Evolutionary conservation across 1,140 invertebrate species (phyloP).

Genomic region (Sminthurinus signatus): DNA sequence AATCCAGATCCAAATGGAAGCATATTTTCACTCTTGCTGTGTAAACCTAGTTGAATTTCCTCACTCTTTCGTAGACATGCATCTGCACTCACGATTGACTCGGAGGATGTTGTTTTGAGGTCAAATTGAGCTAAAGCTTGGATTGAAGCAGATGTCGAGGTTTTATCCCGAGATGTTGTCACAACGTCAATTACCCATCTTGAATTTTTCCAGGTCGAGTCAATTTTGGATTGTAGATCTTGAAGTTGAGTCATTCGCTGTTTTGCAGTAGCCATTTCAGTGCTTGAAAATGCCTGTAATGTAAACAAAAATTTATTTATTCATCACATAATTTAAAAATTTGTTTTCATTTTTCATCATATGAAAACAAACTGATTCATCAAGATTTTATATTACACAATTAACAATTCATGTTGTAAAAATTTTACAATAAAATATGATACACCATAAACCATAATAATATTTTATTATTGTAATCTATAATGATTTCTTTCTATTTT

Average conservation of each 20-base stretch:
- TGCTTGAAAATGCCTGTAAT: conserved; percentile 74
- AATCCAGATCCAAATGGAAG: conserved; percentile 15
- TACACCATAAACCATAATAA: too few relatives aligned
- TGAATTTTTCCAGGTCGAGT: conserved; percentile 80
- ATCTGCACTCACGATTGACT: conserved; percentile 5
- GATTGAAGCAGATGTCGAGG: conserved; percentile 4
- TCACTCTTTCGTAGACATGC: conserved; percentile 14
- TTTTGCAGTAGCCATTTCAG: conserved; percentile 76
- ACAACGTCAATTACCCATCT: conserved; percentile 94
- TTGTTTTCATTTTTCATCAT: too few relatives aligned
- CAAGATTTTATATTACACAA: too few relatives aligned
- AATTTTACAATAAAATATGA: too few relatives aligned
- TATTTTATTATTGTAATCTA: too few relatives aligned
- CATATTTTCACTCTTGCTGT: conserved; percentile 12
- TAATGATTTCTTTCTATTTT: too few relatives aligned
- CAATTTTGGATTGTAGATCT: conserved; percentile 71
- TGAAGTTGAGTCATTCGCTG: conserved; percentile 73
- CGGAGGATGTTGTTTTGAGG: not conserved
- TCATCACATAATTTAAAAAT: too few relatives aligned
- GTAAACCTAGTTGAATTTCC: conserved; percentile 3
- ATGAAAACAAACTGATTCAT: too few relatives aligned
- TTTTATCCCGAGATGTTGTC: conserved; percentile 51
- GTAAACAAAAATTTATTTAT: too few relatives aligned
- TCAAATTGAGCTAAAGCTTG: not conserved
- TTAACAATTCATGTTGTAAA: too few relatives aligned